Evolutionary conservation across 2,797 vertebrate species (phyloP).

Genomic region (Muscicapa striata): DNA sequence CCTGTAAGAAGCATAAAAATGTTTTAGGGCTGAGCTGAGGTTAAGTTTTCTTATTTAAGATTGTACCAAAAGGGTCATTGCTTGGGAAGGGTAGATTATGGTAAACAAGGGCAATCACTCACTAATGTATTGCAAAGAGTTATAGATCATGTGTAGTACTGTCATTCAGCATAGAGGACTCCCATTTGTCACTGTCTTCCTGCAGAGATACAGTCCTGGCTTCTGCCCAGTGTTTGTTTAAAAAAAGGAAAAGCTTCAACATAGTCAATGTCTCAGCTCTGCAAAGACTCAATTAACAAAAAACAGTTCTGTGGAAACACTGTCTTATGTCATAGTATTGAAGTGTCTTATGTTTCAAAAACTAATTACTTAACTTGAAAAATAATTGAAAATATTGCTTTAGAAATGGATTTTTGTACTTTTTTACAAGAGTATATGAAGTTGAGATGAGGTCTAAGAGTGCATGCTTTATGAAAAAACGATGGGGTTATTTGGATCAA

Average conservation of each 20-base stretch:
- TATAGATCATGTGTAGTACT: neutral
- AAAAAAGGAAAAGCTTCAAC: neutral
- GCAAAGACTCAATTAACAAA: neutral
- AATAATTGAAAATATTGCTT: neutral
- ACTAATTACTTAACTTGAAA: neutral
- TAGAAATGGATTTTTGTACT: neutral
- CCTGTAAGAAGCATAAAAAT: neutral
- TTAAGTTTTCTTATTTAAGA: constrained; percentile 6
- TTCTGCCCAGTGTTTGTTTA: neutral
- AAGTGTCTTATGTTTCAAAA: neutral
- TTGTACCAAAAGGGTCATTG: neutral
- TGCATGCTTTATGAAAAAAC: neutral
- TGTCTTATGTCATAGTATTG: neutral
- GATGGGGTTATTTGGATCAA: rapidly evolving
- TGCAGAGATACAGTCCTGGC: neutral
- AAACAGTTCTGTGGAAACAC: neutral
- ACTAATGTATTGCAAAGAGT: neutral
- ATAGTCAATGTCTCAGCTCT: neutral
- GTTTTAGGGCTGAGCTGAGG: neutral
- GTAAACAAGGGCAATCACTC: constrained; percentile 23
- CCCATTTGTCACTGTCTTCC: constrained; percentile 44
- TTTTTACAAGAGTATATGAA: neutral
- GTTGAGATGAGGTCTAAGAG: neutral
- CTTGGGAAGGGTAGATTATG: neutral
- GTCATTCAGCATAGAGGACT: neutral